These are phyloP conservation scores for Phenganax marumi DNA, from an alignment of 92 coral and sea anemone species.

Conservation along the genomic window DNA sequence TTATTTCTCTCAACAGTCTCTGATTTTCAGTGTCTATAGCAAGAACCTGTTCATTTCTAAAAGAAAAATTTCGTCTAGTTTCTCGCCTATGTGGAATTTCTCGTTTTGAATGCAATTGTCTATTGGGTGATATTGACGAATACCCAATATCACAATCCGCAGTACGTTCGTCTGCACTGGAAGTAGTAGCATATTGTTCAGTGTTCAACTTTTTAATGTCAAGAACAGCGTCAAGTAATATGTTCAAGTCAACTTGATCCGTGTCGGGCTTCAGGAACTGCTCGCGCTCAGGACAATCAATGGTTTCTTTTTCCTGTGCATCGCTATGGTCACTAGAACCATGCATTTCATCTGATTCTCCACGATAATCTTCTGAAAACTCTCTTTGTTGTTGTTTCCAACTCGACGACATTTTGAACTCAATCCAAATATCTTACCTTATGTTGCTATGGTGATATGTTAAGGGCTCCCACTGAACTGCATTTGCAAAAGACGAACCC, in stretches of 20 bases:
- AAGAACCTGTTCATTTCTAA: constrained; percentile 71
- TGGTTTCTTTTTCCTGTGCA: constrained; percentile 28
- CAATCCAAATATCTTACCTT: too few species aligned
- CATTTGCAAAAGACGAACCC: too few species aligned
- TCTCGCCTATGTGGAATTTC: constrained; percentile 41
- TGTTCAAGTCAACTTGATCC: constrained; percentile 85
- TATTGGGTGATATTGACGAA: constrained; percentile 33
- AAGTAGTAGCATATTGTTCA: constrained; percentile 7
- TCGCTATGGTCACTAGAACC: background rate
- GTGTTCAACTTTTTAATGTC: constrained; percentile 81
- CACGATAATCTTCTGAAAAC: background rate
- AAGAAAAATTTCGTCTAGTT: constrained; percentile 86
- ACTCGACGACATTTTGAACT: constrained; percentile 27
- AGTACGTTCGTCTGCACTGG: constrained; percentile 14
- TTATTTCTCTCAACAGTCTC: constrained; percentile 75
- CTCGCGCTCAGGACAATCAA: constrained; percentile 72
- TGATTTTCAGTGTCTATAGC: constrained; percentile 94
- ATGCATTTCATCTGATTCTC: background rate
- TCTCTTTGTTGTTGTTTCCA: background rate
- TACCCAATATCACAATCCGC: constrained; percentile 30
- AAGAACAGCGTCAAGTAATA: constrained; percentile 87
- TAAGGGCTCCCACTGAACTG: too few species aligned
- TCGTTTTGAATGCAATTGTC: constrained; percentile 30
- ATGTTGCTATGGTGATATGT: too few species aligned
- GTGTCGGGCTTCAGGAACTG: constrained; percentile 89